Conservation (phyloP, 2,888 invertebrate species). For the Melikaiella ostensackeni region DNA sequence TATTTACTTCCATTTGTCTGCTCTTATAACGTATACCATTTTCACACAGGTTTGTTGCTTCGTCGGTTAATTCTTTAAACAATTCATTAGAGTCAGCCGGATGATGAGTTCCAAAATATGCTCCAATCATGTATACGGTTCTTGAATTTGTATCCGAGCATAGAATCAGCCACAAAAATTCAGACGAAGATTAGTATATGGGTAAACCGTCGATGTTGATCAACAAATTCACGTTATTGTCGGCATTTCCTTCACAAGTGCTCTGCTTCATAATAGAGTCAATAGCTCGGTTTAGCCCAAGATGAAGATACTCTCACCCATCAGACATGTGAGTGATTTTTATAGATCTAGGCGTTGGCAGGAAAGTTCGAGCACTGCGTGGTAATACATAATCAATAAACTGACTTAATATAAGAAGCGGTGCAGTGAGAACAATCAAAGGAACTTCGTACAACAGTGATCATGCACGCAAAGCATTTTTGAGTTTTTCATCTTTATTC, state of each 20-base stretch:
- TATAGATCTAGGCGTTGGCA: neutral
- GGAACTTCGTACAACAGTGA: neutral
- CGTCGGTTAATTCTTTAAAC: too few relatives aligned
- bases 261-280: neutral
- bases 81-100: neutral
- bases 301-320: neutral
- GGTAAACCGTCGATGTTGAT: slow-evolving; percentile 4
- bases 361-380: neutral
- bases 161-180: neutral
- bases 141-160: neutral
- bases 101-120: slow-evolving; percentile 1
- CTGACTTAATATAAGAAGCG: neutral
- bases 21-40: too few relatives aligned
- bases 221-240: neutral
- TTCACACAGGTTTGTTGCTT: too few relatives aligned
- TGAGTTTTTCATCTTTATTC: too few relatives aligned
- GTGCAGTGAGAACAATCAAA: neutral
- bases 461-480: neutral
- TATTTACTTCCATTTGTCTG: too few relatives aligned
- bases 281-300: neutral
- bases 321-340: neutral
- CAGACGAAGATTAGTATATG: neutral
- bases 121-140: neutral
- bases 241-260: neutral
- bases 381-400: neutral